Evolutionary conservation across 2,113 vertebrate species (phyloP), one percentile per base, ranked within the genome.

Genomic region (Saimiri boliviensis): DNA sequence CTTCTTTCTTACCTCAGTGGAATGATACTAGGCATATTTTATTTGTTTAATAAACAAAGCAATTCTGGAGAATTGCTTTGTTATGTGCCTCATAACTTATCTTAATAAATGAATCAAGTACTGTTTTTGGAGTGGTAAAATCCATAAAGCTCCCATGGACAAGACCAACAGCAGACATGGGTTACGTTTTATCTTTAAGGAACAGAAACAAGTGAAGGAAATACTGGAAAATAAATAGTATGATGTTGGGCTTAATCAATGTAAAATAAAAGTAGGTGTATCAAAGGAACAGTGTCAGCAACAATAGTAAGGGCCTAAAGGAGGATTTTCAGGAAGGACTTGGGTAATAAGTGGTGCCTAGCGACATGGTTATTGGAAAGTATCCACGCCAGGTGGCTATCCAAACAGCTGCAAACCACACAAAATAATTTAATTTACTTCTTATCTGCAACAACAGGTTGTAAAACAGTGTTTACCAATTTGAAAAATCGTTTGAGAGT

Each of bases 371-470:
- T 99, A 99, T 96, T 98, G 99, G 87, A 99, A 99, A 98, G 99
- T 98, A 90, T 99, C 98, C 96, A 99, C 99, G 97, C 98, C 99
- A 98, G 99, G 99, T 68, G 98, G 98, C 97, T 99, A 99, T 99
- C 98, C 99, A 99, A 99, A 99, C 99, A 99, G 98, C 98, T 99
- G 99, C 99, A 99, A 99, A 99, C 99, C 99, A 79, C 99, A 99
- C 99, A 99, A 99, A 99, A 98, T 98, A 97, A 98, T 98, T 98
- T 98, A 91, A 35, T 98, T 98, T 98, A 95, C 97, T 98, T 97
- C 98, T 98, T 94, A 94, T 96, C 96, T 97, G 95, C 47, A 49
- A 35, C 97, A 98, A 98, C 98, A 99, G 99, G 98, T 98, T 97
- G 98, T 97, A 98, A 97, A 42, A 88, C 98, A 98, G 97, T 98